Conservation (phyloP, 2,797 vertebrate genomes). For the Acomys russatus region DNA sequence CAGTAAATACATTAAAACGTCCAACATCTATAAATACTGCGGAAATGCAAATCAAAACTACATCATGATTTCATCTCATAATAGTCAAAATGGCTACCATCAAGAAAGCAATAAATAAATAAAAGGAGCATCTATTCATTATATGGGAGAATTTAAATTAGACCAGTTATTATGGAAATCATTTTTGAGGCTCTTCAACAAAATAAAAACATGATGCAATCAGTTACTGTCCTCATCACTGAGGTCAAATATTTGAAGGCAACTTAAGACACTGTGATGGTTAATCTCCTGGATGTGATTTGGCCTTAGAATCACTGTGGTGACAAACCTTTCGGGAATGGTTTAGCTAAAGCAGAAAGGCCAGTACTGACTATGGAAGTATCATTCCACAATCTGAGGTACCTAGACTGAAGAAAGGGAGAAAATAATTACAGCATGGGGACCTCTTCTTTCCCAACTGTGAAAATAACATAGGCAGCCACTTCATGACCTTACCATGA, state of each 20-base stretch:
- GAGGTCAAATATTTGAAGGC: neutral
- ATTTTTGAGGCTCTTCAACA: neutral
- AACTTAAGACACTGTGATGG: neutral
- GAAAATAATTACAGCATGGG: neutral
- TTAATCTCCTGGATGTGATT: neutral
- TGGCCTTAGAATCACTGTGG: neutral
- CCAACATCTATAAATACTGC: neutral
- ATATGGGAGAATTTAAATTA: neutral
- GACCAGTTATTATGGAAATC: neutral
- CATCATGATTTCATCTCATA: neutral
- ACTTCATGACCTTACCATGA: neutral
- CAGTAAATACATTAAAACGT: neutral
- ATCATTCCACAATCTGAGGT: neutral
- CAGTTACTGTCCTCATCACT: neutral
- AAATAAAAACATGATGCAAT: neutral
- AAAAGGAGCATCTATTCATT: neutral
- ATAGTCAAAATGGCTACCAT: neutral
- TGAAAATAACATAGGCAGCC: too few species aligned
- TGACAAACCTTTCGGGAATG: neutral
- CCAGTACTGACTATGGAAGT: neutral
- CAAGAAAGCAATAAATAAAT: neutral
- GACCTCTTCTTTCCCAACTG: neutral
- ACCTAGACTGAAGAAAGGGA: neutral
- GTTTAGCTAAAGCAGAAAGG: neutral
- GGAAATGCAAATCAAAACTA: neutral